phyloP scores from a whole-genome alignment of 2,113 vertebrate genomes.

The Ammodytes dubius region DNA sequence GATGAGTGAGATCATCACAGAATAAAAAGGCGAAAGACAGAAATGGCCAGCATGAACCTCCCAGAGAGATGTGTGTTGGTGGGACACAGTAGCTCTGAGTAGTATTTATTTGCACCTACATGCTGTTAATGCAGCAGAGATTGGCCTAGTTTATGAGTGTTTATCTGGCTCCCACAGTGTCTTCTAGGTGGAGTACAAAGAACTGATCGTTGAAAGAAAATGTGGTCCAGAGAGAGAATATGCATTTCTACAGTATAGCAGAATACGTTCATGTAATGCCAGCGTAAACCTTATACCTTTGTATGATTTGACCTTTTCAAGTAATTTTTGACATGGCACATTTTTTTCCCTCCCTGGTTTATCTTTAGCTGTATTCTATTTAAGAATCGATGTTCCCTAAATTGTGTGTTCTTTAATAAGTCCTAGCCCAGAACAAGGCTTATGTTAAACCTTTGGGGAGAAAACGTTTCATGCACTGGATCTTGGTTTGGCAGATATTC shows the following conservation, averaged over 20 bases:
- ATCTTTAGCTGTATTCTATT: background rate
- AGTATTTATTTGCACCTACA: conserved; percentile 59
- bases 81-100: conserved; percentile 17
- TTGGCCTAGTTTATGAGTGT: conserved; percentile 66
- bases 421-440: background rate
- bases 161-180: conserved; percentile 53
- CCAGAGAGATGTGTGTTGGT: conserved; percentile 7
- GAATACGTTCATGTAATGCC: background rate
- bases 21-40: background rate
- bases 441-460: background rate
- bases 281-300: background rate
- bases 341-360: background rate
- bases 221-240: too few relatives aligned
- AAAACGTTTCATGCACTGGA: background rate
- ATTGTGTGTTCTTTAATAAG: conserved; percentile 1
- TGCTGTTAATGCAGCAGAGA: conserved; percentile 64
- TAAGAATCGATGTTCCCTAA: background rate
- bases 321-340: background rate
- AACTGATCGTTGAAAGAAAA: too few relatives aligned
- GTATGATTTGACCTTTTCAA: background rate
- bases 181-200: too few relatives aligned
- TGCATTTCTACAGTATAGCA: background rate
- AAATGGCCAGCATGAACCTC: conserved; percentile 24
- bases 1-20: conserved; percentile 12
- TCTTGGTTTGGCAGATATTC: background rate